A percentile compares a stretch with the other conserved stretches of the same genome.
phyloP scores from a whole-genome alignment of 2,888 invertebrate genomes.

The Cephonodes hylas region DNA sequence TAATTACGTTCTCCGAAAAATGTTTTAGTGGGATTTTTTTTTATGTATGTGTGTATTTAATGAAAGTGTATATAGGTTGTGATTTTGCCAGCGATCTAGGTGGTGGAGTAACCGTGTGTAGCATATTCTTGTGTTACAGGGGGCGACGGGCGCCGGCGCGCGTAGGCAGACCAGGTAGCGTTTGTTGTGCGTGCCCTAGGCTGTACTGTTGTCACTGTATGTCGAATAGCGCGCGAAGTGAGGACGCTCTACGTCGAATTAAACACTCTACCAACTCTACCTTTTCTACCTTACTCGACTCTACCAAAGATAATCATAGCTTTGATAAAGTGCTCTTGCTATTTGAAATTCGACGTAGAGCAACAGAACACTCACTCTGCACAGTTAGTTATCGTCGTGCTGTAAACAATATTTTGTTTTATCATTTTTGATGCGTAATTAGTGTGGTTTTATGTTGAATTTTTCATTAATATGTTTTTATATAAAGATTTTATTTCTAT shows the following conservation, averaged over 20 bases:
- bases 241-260: constrained; percentile 70
- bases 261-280: constrained; percentile 34
- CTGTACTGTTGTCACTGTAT: constrained; percentile 80
- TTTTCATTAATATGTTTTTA: constrained; percentile 64
- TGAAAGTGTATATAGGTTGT: neutral
- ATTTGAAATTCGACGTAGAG: constrained; percentile 65
- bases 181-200: constrained; percentile 82
- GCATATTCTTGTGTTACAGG: constrained; percentile 80
- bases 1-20: too few relatives aligned
- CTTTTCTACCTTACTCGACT: too few relatives aligned
- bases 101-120: constrained; percentile 69
- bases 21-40: too few relatives aligned
- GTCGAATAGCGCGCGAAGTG: constrained; percentile 76
- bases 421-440: constrained; percentile 76
- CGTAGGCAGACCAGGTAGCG: constrained; percentile 78
- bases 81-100: neutral
- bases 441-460: constrained; percentile 76
- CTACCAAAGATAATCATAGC: too few relatives aligned
- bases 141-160: constrained; percentile 73
- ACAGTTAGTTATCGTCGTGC: constrained; percentile 79
- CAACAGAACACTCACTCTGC: constrained; percentile 68
- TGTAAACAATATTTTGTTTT: constrained; percentile 75
- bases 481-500: constrained; percentile 59
- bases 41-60: too few relatives aligned
- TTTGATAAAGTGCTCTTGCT: constrained; percentile 47